Conservation (phyloP, 1,140 invertebrate genomes). For the Mesaphorura yosii region DNA sequence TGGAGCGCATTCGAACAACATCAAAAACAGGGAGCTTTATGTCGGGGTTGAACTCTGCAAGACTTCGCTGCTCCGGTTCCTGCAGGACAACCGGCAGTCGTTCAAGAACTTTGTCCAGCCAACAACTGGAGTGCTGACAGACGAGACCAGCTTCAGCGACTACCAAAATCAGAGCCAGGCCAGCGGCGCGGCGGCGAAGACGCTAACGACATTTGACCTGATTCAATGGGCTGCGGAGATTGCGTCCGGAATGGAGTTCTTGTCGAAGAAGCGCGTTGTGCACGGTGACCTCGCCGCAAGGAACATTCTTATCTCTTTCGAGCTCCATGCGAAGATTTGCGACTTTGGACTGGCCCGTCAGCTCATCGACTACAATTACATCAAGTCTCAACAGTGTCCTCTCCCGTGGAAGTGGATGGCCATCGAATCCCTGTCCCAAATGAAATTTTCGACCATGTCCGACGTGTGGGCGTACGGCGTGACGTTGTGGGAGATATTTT, state of each 20-base stretch:
- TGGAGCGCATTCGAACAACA: too few relatives aligned
- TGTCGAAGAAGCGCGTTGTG: neutral
- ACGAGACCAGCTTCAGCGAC: too few relatives aligned
- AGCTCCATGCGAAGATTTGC: neutral
- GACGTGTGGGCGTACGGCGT: conserved; percentile 1
- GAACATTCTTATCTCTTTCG: conserved; percentile 1
- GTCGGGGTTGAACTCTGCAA: too few relatives aligned
- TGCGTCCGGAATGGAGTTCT: conserved; percentile 5
- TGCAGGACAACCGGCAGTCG: too few relatives aligned
- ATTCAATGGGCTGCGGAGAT: conserved; percentile 2
- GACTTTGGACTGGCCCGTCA: conserved; percentile 8
- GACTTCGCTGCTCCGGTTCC: too few relatives aligned
- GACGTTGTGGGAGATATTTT: conserved; percentile 5
- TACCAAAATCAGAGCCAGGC: too few relatives aligned
- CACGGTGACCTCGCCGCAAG: conserved; percentile 5
- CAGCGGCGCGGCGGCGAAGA: too few relatives aligned
- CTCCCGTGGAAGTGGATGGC: conserved; percentile 2
- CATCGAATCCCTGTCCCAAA: neutral
- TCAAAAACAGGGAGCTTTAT: too few relatives aligned
- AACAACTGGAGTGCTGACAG: too few relatives aligned
- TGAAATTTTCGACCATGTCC: neutral
- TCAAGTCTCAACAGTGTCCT: neutral
- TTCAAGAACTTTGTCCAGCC: too few relatives aligned
- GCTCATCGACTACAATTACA: conserved; percentile 9
- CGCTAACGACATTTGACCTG: neutral